These are phyloP conservation scores for Crenuchus spilurus DNA, from an alignment of 2,797 vertebrate species.

Conservation along the genomic window DNA sequence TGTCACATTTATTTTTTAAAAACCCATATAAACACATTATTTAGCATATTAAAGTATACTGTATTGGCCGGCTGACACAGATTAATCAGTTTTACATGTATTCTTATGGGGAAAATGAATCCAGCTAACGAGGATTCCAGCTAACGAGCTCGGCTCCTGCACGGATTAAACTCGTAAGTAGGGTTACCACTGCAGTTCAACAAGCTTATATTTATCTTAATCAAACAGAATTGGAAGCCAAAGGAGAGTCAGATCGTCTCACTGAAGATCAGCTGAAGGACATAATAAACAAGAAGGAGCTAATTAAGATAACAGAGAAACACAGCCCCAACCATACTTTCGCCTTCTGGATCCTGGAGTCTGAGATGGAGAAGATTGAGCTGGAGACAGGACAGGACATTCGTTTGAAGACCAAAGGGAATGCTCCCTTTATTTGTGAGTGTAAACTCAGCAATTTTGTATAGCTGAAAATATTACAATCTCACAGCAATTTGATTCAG, in stretches of 20 bases:
- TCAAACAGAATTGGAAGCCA: conserved; percentile 81
- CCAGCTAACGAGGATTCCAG: no score
- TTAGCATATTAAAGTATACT: no score
- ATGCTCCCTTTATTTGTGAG: conserved; percentile 88
- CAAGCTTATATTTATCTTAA: background rate
- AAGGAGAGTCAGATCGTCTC: conserved; percentile 80
- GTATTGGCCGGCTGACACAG: no score
- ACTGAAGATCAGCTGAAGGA: conserved; percentile 74
- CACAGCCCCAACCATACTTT: conserved; percentile 73
- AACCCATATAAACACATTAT: no score
- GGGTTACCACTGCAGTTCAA: background rate
- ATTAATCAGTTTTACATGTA: no score
- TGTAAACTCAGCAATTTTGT: background rate
- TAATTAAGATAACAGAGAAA: conserved; percentile 75
- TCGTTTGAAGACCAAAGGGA: conserved; percentile 84
- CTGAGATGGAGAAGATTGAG: conserved; percentile 81
- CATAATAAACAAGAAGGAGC: conserved; percentile 77
- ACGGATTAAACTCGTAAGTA: no score
- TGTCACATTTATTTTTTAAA: no score
- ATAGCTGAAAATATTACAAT: background rate
- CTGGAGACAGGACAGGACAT: conserved; percentile 80
- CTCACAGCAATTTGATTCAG: background rate
- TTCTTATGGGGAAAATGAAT: no score
- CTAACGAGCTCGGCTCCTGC: no score
- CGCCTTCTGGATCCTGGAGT: conserved; percentile 86